Evolutionary conservation across 1,140 invertebrate species (phyloP), one percentile per base, ranked within the genome.

Genomic region (Drosophila fuyamai): DNA sequence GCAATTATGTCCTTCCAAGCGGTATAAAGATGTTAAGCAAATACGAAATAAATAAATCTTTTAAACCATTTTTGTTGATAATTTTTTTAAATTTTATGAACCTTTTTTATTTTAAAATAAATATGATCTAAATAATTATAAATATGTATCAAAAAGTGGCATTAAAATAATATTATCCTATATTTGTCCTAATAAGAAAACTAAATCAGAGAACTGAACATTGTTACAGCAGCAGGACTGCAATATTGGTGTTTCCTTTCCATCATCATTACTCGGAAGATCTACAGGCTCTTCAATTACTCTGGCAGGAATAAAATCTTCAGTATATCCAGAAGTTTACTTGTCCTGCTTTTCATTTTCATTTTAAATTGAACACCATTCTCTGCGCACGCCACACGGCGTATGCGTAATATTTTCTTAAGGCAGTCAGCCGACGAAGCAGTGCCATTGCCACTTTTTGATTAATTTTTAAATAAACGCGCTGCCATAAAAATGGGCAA

Each of bases 381-480:
- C 23, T 14, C 63, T 51, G 32, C 48, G 29, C 14, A 13, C 55
- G 41, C 4, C 58, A 72, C 79, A 18, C 50, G 61, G 46, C 81
- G 81, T 85, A 81, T 81, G 67, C 76, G 83, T 71, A 71, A 83
- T 82, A 67, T 76, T 82, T 76, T 81, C 83, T 86, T 77, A 77
- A 73, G 59, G 70, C 51, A 41, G 51, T 35, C 66, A 14, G 18
- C 13, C 18, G 14, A 13, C 36, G 43, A 70, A 29, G 51, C 43
- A 40, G 51, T 50, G 48, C 50, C 73, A 74, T 74, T 83, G 79
- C 83, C 83, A 89, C 79, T 89, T 89, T 79, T 79, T 88, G 83
- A 88, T 88, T 89, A 89, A 88, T 88, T 89, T 83, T 89, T 88
- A 89, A 88, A 89, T 83, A 89, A 89, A 80, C 80, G 80, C 76